A percentile compares a stretch with the other conserved stretches of the same genome.
Conservation (phyloP, 2,113 vertebrate genomes). For the Arvicanthis niloticus region DNA sequence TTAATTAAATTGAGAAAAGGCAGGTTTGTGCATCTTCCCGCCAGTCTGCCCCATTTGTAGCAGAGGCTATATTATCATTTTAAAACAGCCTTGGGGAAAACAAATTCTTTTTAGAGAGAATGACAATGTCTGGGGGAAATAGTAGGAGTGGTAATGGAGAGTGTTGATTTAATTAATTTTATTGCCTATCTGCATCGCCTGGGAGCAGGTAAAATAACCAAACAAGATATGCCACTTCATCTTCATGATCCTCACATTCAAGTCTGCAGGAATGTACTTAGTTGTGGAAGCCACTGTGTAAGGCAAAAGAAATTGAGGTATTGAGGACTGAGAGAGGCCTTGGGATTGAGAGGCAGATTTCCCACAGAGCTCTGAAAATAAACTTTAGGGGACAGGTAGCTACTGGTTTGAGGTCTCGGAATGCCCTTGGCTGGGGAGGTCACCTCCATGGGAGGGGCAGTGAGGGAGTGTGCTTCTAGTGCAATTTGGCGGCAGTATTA, state of each 20-base stretch:
- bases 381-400: not conserved
- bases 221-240: constrained; percentile 42
- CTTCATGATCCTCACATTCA: not conserved
- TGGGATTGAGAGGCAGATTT: not conserved
- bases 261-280: not conserved
- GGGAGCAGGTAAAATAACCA: constrained; percentile 61
- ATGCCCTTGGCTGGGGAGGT: not conserved
- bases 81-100: constrained; percentile 47
- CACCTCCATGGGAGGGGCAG: not conserved
- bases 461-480: no score
- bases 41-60: constrained; percentile 30
- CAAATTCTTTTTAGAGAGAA: constrained; percentile 29
- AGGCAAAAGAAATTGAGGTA: not conserved
- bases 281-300: not conserved
- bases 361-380: not conserved
- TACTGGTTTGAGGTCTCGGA: not conserved
- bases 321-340: not conserved
- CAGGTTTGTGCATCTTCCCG: constrained; percentile 28
- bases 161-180: constrained; percentile 69
- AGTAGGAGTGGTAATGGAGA: constrained; percentile 51
- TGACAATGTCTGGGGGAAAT: constrained; percentile 54
- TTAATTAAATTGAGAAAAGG: constrained; percentile 66
- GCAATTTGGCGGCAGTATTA: not conserved
- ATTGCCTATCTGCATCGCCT: not conserved
- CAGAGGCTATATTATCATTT: constrained; percentile 67